Conservation (phyloP, 2,797 vertebrate species). For the Chaenodraco wilsoni region DNA sequence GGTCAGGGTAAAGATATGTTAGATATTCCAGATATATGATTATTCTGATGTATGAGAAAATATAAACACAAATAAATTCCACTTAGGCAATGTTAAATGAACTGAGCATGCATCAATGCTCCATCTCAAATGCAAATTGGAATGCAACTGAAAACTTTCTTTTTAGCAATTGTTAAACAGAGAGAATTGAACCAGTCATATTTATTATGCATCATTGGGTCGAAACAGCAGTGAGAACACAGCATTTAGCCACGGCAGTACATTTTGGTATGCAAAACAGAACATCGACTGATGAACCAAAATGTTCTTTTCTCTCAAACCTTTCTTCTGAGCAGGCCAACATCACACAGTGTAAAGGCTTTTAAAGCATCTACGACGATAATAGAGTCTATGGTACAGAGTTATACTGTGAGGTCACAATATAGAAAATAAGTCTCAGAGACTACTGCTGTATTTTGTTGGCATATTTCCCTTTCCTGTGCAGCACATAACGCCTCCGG, state of each 20-base stretch:
- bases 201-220: background rate
- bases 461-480: background rate
- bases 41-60: background rate
- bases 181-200: background rate
- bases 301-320: background rate
- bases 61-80: background rate
- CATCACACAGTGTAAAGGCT: background rate
- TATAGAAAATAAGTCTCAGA: background rate
- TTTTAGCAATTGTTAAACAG: background rate
- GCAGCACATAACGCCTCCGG: slow-evolving; percentile 2
- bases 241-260: background rate
- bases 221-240: background rate
- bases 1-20: background rate
- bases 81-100: background rate
- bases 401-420: background rate
- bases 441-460: background rate
- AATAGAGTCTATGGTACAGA: background rate
- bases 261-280: no score
- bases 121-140: background rate
- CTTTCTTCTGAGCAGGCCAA: background rate
- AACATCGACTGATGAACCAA: background rate
- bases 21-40: background rate
- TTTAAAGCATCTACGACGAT: background rate
- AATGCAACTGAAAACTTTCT: background rate
- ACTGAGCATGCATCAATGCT: background rate